Evolutionary conservation across 2,888 invertebrate species (phyloP).

Genomic region (Lepidocyrtinus sp.): DNA sequence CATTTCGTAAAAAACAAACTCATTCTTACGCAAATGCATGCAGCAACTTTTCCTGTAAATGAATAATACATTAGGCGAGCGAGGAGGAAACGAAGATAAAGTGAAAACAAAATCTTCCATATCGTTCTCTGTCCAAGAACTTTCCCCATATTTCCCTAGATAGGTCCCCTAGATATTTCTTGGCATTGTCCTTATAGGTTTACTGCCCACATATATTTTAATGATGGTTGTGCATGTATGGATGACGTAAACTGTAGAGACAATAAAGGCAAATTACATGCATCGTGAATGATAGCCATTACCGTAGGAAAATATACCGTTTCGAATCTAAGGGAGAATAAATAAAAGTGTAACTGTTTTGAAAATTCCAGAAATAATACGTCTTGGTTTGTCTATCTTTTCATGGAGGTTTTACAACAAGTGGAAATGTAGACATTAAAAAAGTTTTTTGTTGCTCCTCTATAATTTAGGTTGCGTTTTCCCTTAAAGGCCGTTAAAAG

Average conservation of each 20-base stretch:
- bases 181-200: conserved; percentile 8
- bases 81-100: not conserved
- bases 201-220: conserved; percentile 13
- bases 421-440: not conserved
- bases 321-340: not conserved
- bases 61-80: conserved; percentile 33
- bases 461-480: not conserved
- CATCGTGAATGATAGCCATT: not conserved
- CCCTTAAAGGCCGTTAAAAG: not conserved
- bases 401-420: not conserved
- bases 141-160: not conserved
- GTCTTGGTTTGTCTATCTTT: not conserved
- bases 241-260: not conserved
- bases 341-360: not conserved
- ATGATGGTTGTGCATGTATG: not conserved
- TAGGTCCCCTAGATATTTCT: not conserved
- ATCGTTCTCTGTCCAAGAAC: not conserved
- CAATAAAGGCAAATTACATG: not conserved
- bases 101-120: not conserved
- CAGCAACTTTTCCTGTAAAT: conserved; percentile 13
- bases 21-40: not conserved
- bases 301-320: not conserved
- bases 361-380: not conserved
- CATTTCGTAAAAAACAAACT: not conserved
- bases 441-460: not conserved